Evolutionary conservation across 2,797 vertebrate genomes (phyloP), one percentile per base, ranked within the genome.

Genomic region (Australoheros facetus): DNA sequence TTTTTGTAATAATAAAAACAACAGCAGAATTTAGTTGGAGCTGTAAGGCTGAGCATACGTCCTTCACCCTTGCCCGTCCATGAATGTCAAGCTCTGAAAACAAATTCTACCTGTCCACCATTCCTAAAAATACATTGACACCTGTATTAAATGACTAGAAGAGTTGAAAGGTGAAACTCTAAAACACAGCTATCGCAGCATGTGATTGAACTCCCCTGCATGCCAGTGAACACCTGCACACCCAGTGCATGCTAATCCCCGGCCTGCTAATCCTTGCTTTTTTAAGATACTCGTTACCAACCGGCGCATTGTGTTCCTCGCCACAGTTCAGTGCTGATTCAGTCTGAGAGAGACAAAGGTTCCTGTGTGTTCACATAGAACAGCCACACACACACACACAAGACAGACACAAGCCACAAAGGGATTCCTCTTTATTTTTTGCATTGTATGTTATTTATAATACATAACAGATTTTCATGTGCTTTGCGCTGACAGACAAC

Each of bases 211-310:
- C 75, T 66, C 16, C 11, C 56, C 74, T 87, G 87, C 88, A 87
- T 89, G 88, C 13, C 32, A 34, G 74, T 66, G 77, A 85, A 73
- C 71, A 71, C 79, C 80, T 83, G 81, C 76, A 82, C 74, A 77
- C 37, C 73, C 60, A 23, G 57, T 28, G 60, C 79, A 82, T 77
- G 84, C 57, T 85, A 71, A 89, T 80, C 83, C 82, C 78, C 16
- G 16, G 59, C 71, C 78, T 79, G 80, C 84, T 89, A 57, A 82
- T 80, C 85, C 81, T 79, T 72, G 78, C 62, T 85, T 84, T 53
- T 70, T 80, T 64, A 79, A 83, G 57, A 71, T 5, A 7, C 80
- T 66, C n/a, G 19, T 55, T 72, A 53, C 2, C 42, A 34, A 54
- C 12, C 2, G 8, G 26, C 51, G 53, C 23, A 10, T 60, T 51